Evolutionary conservation across 2,888 invertebrate genomes (phyloP), one percentile per base, ranked within the genome.

Genomic region (Leptarthrus brevirostris): DNA sequence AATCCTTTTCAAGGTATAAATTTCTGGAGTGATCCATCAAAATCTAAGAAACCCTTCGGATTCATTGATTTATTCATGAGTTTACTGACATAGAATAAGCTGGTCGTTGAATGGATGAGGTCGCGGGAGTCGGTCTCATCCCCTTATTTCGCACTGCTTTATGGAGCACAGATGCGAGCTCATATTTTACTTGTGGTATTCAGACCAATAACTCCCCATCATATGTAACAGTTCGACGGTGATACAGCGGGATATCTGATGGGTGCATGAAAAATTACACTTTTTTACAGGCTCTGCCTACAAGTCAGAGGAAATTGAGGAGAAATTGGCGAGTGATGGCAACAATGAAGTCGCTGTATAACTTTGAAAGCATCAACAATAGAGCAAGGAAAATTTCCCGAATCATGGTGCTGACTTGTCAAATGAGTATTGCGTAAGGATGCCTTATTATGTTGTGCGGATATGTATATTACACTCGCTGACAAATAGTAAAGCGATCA

Each of bases 1-100:
- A 20, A 40, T n/a, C 64, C 47, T 47, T 47, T 47, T 24, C 20
- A 10, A 8, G 40, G 20, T 34, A 52, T 26, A 52, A 69, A 69
- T 20, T 52, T 30, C 52, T 16, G 2, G 70, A 74, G 75, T 75
- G 73, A 75, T 75, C 75, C 73, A 75, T 75, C 75, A 75, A 75
- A 74, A 73, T 53, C 64, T 72, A 66, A 74, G 71, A 74, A 75
- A 74, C 18, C 49, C 69, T 73, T 73, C 66, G 66, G 75, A 73
- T 73, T 73, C 72, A 75, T 75, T 73, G 75, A 75, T 75, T 75
- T 75, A 75, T 75, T 75, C 75, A 75, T 75, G 73, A 69, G 69
- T 47, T 75, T 58, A 64, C 75, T 75, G 75, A 75, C 73, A 75
- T 66, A 49, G 52, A 69, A 52, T 69, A 52, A 69, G 52, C 69